Evolutionary conservation across 2,113 vertebrate species (phyloP).

Genomic region (Megaceryle maxima): DNA sequence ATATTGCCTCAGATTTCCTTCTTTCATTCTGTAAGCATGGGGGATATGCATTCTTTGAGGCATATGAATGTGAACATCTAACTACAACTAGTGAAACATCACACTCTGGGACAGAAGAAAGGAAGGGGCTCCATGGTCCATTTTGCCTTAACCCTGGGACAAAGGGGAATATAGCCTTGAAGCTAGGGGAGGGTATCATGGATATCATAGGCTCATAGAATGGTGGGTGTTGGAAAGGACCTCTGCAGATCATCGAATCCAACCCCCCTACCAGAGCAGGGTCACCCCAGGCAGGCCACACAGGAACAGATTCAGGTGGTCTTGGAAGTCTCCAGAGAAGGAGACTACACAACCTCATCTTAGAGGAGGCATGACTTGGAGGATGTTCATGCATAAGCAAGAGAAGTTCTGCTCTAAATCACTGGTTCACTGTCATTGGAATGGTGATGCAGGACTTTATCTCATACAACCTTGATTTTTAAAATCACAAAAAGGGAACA

Average conservation of each 20-base stretch:
- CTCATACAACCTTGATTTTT: background rate
- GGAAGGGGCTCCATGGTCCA: background rate
- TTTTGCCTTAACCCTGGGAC: background rate
- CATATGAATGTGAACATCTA: background rate
- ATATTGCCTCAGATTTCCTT: background rate
- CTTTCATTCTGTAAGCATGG: background rate
- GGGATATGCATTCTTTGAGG: background rate
- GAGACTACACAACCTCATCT: background rate
- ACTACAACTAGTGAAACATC: background rate
- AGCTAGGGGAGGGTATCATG: background rate
- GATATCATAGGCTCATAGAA: too few relatives aligned
- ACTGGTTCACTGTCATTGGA: background rate
- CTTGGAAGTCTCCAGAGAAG: too few relatives aligned
- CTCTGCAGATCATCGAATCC: too few relatives aligned
- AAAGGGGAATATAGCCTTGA: background rate
- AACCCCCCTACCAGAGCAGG: too few relatives aligned
- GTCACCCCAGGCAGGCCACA: too few relatives aligned
- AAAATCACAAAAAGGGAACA: background rate
- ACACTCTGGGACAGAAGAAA: background rate
- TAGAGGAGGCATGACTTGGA: background rate
- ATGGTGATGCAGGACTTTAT: background rate
- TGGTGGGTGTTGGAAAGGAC: too few relatives aligned
- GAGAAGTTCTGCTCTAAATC: background rate
- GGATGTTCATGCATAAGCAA: background rate
- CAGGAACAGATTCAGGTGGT: too few relatives aligned